Evolutionary conservation across 2,113 vertebrate genomes (phyloP), one percentile per base, ranked within the genome.

Genomic region (Apteryx mantelli): DNA sequence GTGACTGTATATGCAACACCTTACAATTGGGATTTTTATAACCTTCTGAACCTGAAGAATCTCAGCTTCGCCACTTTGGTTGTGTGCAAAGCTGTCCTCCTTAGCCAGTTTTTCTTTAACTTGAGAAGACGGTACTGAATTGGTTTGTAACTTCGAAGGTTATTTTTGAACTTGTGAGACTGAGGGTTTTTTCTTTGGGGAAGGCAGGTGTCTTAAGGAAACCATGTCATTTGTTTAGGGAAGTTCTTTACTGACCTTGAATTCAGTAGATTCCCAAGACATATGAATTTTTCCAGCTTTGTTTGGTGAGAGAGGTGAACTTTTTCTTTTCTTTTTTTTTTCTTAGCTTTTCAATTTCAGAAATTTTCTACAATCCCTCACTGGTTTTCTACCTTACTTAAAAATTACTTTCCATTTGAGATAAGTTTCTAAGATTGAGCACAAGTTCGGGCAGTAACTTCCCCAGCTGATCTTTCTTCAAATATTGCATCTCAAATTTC

Each of bases 391-490:
- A 87, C 81, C 70, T 95, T 95, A 74, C 36, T 93, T 91, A 32
- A 68, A 44, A 87, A 78, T 36, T 25, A 1, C 40, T 94, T 95
- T 87, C 40, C 66, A 11, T 80, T 88, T 6, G 4, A 92, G 74
- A 68, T 85, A 38, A 68, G 70, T 92, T 91, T 89, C 40, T 64
- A 16, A 87, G 52, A 83, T 79, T 95, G 88, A 88, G 53, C 64
- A 53, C 40, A 88, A 90, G 65, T 95, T 94, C 70, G 82, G 60
- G 34, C 80, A 68, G 38, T 42, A 84, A 56, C 87, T 70, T 95
- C 68, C 68, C 64, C 65, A 77, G 46, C 34, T 93, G 94, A 82
- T 95, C 84, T 88, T 93, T 92, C 76, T 88, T 93, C 87, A 96
- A 86, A 95, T 91, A 91, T n/a, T 82, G 36, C 77, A 79, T 80